These are phyloP conservation scores for Agrochola lychnidis DNA, from an alignment of 2,888 invertebrate species.

Conservation along the genomic window DNA sequence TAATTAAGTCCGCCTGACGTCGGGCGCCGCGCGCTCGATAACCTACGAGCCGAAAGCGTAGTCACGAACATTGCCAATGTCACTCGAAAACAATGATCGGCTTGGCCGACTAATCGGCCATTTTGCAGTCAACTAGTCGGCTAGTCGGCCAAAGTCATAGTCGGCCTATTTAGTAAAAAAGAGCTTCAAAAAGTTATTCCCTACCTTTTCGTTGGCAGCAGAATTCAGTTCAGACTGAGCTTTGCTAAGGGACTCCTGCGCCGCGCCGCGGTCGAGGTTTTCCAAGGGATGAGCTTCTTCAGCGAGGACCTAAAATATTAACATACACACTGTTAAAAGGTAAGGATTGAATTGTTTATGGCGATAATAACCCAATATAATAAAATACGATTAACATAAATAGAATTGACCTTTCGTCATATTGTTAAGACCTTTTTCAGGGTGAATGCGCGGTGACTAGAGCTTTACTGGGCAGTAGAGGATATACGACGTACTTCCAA, in stretches of 20 bases:
- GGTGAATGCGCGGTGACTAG: neutral
- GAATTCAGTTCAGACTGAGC: slow-evolving; percentile 95
- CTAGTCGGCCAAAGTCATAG: too few species aligned
- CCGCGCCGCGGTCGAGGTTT: slow-evolving; percentile 94
- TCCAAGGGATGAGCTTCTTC: slow-evolving; percentile 98
- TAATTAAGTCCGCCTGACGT: too few species aligned
- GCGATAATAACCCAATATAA: neutral
- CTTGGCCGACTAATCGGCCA: too few species aligned
- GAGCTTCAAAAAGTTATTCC: neutral
- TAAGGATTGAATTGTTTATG: neutral
- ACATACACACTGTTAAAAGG: neutral
- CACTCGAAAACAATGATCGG: too few species aligned
- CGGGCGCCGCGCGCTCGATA: too few species aligned
- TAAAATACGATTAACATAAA: neutral
- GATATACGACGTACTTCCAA: neutral
- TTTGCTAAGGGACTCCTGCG: slow-evolving; percentile 95
- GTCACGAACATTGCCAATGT: too few species aligned
- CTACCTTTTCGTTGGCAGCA: slow-evolving; percentile 95
- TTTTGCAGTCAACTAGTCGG: too few species aligned
- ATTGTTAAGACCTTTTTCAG: neutral
- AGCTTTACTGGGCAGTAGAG: neutral
- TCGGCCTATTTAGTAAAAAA: neutral
- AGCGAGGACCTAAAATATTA: slow-evolving; percentile 93
- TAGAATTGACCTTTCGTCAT: neutral
- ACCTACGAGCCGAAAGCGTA: too few species aligned